phyloP scores from a whole-genome alignment of 1,140 invertebrate genomes.

The Lordiphosa clarofinis region DNA sequence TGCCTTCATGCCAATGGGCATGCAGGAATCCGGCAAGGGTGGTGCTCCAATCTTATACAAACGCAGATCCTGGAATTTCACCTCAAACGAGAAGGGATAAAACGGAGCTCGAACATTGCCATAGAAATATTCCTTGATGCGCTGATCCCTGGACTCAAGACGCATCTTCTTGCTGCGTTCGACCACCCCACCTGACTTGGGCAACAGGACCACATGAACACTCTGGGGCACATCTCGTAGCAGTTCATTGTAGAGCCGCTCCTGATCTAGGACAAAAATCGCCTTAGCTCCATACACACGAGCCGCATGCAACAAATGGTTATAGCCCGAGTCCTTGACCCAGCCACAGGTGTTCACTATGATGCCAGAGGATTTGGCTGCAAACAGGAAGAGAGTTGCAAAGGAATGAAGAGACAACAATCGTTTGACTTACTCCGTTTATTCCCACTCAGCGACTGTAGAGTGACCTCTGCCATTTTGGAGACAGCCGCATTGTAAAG shows the following conservation, averaged over 20 bases:
- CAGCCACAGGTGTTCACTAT: conserved; percentile 99
- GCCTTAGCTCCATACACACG: conserved; percentile 97
- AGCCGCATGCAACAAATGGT: conserved; percentile 90
- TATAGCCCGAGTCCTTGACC: conserved; percentile 95
- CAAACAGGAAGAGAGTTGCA: conserved; percentile 25
- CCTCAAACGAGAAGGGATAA: conserved; percentile 95
- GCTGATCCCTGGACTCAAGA: conserved; percentile 87
- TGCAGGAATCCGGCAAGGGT: conserved; percentile 93
- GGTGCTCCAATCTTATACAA: conserved; percentile 98
- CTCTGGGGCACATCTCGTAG: conserved; percentile 95
- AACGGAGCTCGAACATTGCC: conserved; percentile 87
- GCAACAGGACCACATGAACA: conserved; percentile 95
- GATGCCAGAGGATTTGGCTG: conserved; percentile 93
- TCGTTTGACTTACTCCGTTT: conserved; percentile 85
- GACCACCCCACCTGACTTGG: conserved; percentile 98
- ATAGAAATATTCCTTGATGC: conserved; percentile 97
- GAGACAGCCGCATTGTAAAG: conserved; percentile 93
- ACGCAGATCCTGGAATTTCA: conserved; percentile 92
- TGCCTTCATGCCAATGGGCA: conserved; percentile 96
- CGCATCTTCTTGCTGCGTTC: conserved; percentile 88
- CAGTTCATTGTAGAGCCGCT: conserved; percentile 96
- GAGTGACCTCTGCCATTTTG: conserved; percentile 91
- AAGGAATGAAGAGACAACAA: neutral
- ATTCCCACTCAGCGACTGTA: conserved; percentile 91
- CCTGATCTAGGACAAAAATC: conserved; percentile 97